Evolutionary conservation across 2,888 invertebrate genomes (phyloP), one percentile per base, ranked within the genome.

Genomic region (Scaptomyza caliginosa): DNA sequence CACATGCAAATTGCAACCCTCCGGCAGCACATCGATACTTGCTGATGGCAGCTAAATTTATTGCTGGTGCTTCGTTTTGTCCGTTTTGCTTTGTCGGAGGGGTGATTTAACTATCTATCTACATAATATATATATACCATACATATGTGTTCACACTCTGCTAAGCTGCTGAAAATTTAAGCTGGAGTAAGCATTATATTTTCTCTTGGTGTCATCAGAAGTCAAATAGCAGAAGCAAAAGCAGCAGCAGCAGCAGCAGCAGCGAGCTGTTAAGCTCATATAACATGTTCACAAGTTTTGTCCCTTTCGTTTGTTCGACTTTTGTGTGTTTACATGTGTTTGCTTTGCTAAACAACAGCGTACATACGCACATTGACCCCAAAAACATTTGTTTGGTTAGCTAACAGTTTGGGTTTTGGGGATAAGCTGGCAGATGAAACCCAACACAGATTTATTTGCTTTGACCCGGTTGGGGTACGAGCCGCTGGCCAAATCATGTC

Each of bases 351-450:
- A 30, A 73, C 55, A 65, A 57, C 60, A 57, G 32, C 63, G 30
- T 26, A 43, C 63, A 26, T 30, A 43, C 43, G 45, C 67, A 56
- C 39, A 60, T 24, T 74, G 71, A 83, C 77, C 84, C 60, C 60
- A 40, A 78, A 57, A 23, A 77, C 83, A 85, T 82, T 79, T 85
- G 68, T 83, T 81, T 85, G 85, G 73, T 80, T 67, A 63, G 60
- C 67, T 73, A 49, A 43, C 21, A 46, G 32, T 13, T 30, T 16
- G 30, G 52, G n/a, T 30, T 21, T 46, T 6, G n/a, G 17, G 39
- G 42, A 38, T 62, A 68, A 72, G 54, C 67, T 32, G 49, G 16
- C 38, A 52, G 60, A 24, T 43, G 79, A 72, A 83, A 73, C 62
- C 66, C 81, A 68, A 74, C 68, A 57, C 80, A 79, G 74, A 86